Conservation (phyloP, 2,888 invertebrate genomes). For the Oegoconia quadripuncta region DNA sequence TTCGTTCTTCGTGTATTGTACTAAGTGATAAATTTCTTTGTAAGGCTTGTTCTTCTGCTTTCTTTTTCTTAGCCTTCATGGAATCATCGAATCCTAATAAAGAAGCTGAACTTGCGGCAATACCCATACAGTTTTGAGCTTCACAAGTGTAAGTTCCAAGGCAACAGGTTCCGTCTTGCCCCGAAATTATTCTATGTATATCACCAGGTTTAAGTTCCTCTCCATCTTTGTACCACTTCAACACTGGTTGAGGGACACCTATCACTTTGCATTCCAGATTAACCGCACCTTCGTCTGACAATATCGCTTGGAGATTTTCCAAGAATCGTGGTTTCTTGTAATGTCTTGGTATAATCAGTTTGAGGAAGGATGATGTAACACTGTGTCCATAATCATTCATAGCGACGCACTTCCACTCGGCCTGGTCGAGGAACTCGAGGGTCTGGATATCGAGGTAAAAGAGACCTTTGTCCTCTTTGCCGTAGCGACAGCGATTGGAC, state of each 20-base stretch:
- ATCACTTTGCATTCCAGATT: constrained; percentile 96
- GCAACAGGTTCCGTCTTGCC: constrained; percentile 93
- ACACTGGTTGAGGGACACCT: constrained; percentile 92
- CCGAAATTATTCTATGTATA: constrained; percentile 93
- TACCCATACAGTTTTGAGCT: constrained; percentile 94
- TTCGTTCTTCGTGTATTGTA: constrained; percentile 94
- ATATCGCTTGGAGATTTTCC: constrained; percentile 89
- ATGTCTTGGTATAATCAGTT: constrained; percentile 91
- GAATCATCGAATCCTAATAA: constrained; percentile 92
- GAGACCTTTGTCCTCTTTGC: constrained; percentile 83
- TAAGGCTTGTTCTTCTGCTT: constrained; percentile 71
- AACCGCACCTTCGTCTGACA: constrained; percentile 93
- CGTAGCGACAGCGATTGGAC: constrained; percentile 82
- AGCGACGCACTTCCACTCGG: constrained; percentile 95
- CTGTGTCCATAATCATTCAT: constrained; percentile 94
- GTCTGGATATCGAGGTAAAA: constrained; percentile 86
- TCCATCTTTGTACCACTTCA: constrained; percentile 96
- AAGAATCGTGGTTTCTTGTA: constrained; percentile 93
- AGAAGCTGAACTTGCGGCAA: constrained; percentile 92
- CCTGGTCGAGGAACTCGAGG: constrained; percentile 91
- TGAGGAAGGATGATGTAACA: constrained; percentile 91
- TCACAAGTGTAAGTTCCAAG: constrained; percentile 94
- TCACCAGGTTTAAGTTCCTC: constrained; percentile 93
- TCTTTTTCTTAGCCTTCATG: constrained; percentile 74
- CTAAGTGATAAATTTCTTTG: constrained; percentile 91